Conservation (phyloP, 2,113 vertebrate genomes). For the Cardinalis cardinalis region DNA sequence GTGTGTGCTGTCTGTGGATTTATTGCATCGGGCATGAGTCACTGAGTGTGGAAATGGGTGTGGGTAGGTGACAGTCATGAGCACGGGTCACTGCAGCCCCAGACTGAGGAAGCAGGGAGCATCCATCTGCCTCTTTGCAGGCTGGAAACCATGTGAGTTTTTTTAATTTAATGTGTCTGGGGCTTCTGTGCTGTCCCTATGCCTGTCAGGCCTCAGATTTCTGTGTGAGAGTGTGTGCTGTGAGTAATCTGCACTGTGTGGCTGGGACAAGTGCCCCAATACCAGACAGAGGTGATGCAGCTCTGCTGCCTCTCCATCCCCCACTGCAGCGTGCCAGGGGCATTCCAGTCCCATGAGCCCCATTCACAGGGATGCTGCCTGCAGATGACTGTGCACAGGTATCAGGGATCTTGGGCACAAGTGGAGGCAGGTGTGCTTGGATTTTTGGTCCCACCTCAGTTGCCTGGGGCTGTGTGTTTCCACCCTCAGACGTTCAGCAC, state of each 20-base stretch:
- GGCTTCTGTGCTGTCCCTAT: neutral
- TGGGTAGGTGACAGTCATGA: neutral
- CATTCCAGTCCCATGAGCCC: neutral
- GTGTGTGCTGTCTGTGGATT: neutral
- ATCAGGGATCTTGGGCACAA: neutral
- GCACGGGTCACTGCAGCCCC: neutral
- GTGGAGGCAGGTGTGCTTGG: neutral
- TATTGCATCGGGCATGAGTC: neutral
- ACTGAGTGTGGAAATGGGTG: neutral
- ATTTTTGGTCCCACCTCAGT: neutral
- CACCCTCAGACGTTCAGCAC: neutral
- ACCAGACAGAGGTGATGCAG: neutral
- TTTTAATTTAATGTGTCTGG: neutral
- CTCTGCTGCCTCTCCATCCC: neutral
- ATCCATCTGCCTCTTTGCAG: neutral
- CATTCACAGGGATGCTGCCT: neutral
- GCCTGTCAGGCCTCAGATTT: neutral
- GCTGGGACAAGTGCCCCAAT: neutral
- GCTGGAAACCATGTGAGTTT: accelerated
- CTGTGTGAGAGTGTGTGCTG: neutral
- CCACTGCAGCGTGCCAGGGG: accelerated
- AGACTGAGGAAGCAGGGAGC: neutral
- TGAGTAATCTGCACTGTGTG: neutral
- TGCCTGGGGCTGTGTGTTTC: neutral
- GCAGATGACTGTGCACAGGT: neutral